A percentile compares a stretch with the other conserved stretches of the same genome.
Conservation (phyloP, 2,113 vertebrate species). For the Callaeas wilsoni region DNA sequence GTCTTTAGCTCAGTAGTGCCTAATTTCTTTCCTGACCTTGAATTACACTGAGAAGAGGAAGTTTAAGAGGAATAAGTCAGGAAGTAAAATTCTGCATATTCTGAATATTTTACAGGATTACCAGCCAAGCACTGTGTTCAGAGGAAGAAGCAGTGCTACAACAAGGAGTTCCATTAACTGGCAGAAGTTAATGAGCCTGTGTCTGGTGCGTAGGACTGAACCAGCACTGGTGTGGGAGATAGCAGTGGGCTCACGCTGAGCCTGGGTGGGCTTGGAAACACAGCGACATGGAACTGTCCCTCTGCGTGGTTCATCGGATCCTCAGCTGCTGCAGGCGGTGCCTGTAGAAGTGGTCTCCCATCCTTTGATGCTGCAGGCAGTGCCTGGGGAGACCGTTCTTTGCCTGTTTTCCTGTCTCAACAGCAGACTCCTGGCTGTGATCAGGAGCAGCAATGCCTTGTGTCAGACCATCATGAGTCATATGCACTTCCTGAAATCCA, state of each 20-base stretch:
- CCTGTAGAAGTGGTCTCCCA: neutral
- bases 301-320: neutral
- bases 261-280: neutral
- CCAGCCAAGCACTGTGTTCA: fast-evolving
- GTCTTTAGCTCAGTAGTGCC: neutral
- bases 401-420: neutral
- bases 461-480: neutral
- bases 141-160: neutral
- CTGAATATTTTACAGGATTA: neutral
- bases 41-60: neutral
- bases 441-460: neutral
- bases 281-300: neutral
- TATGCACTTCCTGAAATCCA: neutral
- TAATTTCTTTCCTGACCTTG: slow-evolving; percentile 40
- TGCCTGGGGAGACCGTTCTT: neutral
- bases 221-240: neutral
- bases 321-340: neutral
- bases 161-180: neutral
- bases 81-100: neutral
- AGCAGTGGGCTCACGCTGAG: neutral
- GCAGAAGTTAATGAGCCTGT: neutral
- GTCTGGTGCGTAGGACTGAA: neutral
- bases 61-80: neutral
- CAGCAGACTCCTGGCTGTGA: neutral
- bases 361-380: neutral